Percentiles rank a stretch among this genome's conserved stretches.
phyloP scores from a whole-genome alignment of 1,140 invertebrate genomes.

The Druon quercuslanigerum region DNA sequence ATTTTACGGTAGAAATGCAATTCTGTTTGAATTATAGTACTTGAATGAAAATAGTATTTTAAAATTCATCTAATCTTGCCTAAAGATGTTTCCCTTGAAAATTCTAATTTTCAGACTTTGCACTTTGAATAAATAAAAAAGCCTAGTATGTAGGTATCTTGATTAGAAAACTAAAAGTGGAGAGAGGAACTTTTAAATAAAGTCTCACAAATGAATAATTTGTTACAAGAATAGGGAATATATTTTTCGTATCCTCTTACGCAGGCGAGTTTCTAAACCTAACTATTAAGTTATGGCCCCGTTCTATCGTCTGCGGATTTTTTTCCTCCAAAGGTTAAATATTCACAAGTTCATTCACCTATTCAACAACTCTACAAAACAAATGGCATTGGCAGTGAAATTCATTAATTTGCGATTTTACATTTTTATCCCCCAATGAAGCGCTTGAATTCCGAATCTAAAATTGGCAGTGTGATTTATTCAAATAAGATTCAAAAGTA shows the following conservation, averaged over 20 bases:
- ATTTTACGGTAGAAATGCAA: slow-evolving; percentile 51
- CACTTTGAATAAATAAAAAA: not conserved
- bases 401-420: not conserved
- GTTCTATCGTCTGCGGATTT: not conserved
- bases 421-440: too few species aligned
- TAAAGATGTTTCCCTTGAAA: not conserved
- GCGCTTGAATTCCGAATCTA: too few species aligned
- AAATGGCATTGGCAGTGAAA: slow-evolving; percentile 12
- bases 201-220: not conserved
- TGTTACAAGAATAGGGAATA: not conserved
- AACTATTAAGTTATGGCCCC: not conserved
- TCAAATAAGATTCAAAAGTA: not conserved
- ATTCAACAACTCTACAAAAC: not conserved
- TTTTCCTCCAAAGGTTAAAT: not conserved
- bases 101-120: too few species aligned
- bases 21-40: not conserved
- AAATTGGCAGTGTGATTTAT: too few species aligned
- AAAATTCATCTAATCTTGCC: not conserved
- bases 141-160: slow-evolving; percentile 12
- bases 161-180: not conserved
- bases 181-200: not conserved
- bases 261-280: not conserved
- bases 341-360: not conserved
- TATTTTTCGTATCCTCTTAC: slow-evolving; percentile 3
- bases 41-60: not conserved